phyloP scores from a whole-genome alignment of 2,888 invertebrate species.

The Drosophila acutilabella region DNA sequence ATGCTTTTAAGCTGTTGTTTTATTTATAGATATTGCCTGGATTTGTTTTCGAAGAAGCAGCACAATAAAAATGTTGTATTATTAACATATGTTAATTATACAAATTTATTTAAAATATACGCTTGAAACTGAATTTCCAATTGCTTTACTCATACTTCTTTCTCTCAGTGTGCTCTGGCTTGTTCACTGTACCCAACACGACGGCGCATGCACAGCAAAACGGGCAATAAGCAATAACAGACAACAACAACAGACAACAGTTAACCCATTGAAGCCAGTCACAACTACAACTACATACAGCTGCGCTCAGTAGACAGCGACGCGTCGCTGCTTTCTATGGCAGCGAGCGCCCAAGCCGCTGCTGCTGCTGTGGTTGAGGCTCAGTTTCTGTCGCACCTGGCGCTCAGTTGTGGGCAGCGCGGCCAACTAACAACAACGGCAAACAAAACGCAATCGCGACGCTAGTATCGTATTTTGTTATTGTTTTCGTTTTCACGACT shows the following conservation, averaged over 20 bases:
- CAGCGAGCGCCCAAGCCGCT: constrained; percentile 44
- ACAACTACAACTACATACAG: constrained; percentile 18
- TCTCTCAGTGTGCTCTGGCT: constrained; percentile 27
- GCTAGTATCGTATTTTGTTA: constrained; percentile 37
- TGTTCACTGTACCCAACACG: constrained; percentile 11
- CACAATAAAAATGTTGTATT: not conserved
- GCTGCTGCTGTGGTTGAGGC: constrained; percentile 35
- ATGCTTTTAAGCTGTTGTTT: not conserved
- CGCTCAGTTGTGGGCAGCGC: constrained; percentile 72
- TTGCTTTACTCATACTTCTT: constrained; percentile 4
- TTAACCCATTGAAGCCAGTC: constrained; percentile 61
- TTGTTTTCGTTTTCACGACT: constrained; percentile 32
- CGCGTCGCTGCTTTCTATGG: constrained; percentile 35
- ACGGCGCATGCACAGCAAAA: constrained; percentile 40
- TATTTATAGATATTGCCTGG: constrained; percentile 1
- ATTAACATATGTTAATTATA: not conserved
- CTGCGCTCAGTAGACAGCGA: constrained; percentile 33
- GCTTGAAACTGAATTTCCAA: not conserved
- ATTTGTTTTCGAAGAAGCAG: not conserved
- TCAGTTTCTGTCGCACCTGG: constrained; percentile 67
- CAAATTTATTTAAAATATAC: not conserved
- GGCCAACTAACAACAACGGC: constrained; percentile 71
- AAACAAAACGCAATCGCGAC: constrained; percentile 56
- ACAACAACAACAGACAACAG: constrained; percentile 33
- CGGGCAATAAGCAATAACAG: constrained; percentile 31